phyloP scores from a whole-genome alignment of 2,113 vertebrate species.

The Triplophysa rosa region DNA sequence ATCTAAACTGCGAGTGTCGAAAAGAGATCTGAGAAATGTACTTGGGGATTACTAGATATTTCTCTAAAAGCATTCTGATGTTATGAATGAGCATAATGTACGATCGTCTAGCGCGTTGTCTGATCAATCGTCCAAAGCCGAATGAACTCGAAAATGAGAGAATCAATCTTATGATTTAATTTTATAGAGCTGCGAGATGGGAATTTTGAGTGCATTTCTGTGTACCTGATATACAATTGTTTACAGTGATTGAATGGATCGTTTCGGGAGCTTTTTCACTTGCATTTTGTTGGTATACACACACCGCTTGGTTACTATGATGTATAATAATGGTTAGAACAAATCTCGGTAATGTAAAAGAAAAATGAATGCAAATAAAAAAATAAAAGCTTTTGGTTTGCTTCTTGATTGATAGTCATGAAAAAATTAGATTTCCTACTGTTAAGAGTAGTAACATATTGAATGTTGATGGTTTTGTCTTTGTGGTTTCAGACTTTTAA shows the following conservation, averaged over 20 bases:
- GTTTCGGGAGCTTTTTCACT: slow-evolving; percentile 58
- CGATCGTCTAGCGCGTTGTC: slow-evolving; percentile 64
- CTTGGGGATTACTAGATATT: slow-evolving; percentile 56
- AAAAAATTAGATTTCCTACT: background rate
- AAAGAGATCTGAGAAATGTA: slow-evolving; percentile 44
- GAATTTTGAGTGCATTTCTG: slow-evolving; percentile 65
- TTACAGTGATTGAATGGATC: slow-evolving; percentile 63
- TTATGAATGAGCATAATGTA: slow-evolving; percentile 54
- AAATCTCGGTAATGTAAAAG: slow-evolving; percentile 23
- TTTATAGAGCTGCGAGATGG: slow-evolving; percentile 33
- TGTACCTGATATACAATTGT: slow-evolving; percentile 60
- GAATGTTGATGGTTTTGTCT: slow-evolving; percentile 26
- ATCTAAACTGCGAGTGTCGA: background rate
- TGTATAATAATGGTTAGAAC: background rate
- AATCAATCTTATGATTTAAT: slow-evolving; percentile 65
- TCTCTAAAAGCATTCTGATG: slow-evolving; percentile 67
- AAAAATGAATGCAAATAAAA: slow-evolving; percentile 19
- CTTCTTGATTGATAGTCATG: background rate
- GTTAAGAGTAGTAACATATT: background rate
- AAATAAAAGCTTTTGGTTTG: background rate
- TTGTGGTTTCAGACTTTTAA: slow-evolving; percentile 40
- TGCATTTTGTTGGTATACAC: slow-evolving; percentile 4
- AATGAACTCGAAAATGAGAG: slow-evolving; percentile 58
- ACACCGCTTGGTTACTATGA: background rate
- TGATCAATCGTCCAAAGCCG: slow-evolving; percentile 61